Evolutionary conservation across 2,888 invertebrate genomes (phyloP).

Genomic region (Standfussiana lucernea): DNA sequence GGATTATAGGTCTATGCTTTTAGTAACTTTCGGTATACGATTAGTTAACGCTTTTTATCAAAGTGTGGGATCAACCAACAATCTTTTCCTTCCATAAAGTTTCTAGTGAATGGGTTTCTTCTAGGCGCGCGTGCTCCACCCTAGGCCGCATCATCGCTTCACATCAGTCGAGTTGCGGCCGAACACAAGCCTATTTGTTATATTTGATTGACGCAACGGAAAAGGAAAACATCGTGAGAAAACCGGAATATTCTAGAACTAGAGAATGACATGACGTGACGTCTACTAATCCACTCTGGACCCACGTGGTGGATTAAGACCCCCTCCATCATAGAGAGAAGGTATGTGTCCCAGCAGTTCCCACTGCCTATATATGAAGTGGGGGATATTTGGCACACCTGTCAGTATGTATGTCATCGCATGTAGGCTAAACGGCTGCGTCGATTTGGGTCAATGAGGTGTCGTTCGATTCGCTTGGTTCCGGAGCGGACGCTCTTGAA

Average conservation of each 20-base stretch:
- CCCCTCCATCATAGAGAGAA: not conserved
- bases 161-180: too few species aligned
- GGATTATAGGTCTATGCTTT: conserved; percentile 52
- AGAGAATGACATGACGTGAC: not conserved
- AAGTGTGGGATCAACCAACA: not conserved
- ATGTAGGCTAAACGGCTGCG: conserved; percentile 23
- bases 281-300: not conserved
- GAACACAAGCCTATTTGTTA: too few species aligned
- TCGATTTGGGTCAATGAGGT: conserved; percentile 56
- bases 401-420: conserved; percentile 15
- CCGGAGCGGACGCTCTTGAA: conserved; percentile 18
- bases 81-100: not conserved
- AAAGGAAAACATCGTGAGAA: not conserved
- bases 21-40: conserved; percentile 34
- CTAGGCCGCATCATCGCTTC: too few species aligned
- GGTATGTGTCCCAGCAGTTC: not conserved
- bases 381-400: conserved; percentile 17
- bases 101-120: too few species aligned
- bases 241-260: not conserved
- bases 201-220: too few species aligned
- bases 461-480: conserved; percentile 32
- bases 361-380: too few species aligned
- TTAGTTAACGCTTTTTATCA: not conserved
- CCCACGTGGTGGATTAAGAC: not conserved
- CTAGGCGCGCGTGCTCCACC: too few species aligned